phyloP scores from a whole-genome alignment of 2,797 vertebrate genomes.

The Acanthurus leucopareius region DNA sequence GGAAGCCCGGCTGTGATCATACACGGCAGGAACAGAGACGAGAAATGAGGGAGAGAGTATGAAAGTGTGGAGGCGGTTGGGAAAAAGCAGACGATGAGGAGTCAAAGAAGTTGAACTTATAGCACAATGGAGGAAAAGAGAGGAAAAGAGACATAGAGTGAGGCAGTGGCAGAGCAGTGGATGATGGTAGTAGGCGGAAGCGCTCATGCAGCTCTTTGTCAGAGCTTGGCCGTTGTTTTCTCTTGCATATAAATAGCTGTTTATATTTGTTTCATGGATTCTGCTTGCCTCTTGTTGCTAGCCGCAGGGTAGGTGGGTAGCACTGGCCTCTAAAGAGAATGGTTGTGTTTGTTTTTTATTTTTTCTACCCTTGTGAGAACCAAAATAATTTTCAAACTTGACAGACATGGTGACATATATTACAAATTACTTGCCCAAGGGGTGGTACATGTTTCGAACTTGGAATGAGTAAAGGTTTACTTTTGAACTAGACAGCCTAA shows the following conservation, averaged over 20 bases:
- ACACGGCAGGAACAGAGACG: conserved; percentile 21
- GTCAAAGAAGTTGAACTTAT: conserved; percentile 43
- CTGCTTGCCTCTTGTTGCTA: conserved; percentile 30
- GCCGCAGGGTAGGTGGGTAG: conserved; percentile 40
- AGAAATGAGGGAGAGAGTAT: conserved; percentile 18
- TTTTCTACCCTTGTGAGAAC: conserved; percentile 18
- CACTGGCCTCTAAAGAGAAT: conserved; percentile 27
- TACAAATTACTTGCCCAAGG: background rate
- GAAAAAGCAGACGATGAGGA: conserved; percentile 26
- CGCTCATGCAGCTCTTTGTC: conserved; percentile 47
- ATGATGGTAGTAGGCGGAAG: conserved; percentile 45
- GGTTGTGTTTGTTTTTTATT: conserved; percentile 2
- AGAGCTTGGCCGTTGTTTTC: conserved; percentile 48
- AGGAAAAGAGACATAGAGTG: background rate
- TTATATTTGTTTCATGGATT: conserved; percentile 61
- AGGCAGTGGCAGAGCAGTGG: conserved; percentile 24
- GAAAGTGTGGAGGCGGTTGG: conserved; percentile 28
- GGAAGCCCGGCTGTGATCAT: conserved; percentile 23
- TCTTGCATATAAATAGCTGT: conserved; percentile 69
- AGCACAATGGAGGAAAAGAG: conserved; percentile 14
- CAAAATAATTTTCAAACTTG: conserved; percentile 15
- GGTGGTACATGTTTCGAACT: background rate
- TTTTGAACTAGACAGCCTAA: background rate
- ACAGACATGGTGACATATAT: conserved; percentile 13
- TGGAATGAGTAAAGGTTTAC: conserved; percentile 4